Conservation (phyloP, 2,888 invertebrate species). For the Eupeodes luniger region DNA sequence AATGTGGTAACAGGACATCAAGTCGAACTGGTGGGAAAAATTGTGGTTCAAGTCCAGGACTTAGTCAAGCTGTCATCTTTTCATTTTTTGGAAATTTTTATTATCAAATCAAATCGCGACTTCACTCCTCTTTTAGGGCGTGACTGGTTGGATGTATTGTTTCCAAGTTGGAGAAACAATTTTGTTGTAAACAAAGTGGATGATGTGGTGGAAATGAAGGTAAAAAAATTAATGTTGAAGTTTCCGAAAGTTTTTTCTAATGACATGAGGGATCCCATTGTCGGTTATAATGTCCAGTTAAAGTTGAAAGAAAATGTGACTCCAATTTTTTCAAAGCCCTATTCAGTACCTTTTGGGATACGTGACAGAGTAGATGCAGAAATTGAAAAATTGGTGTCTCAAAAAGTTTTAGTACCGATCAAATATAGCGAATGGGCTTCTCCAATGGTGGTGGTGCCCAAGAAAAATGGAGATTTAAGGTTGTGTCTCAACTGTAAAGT, state of each 20-base stretch:
- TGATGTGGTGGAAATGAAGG: slow-evolving; percentile 37
- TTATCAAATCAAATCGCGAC: too few relatives aligned
- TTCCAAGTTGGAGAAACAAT: slow-evolving; percentile 27
- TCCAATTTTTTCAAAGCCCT: slow-evolving; percentile 53
- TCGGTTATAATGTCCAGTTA: slow-evolving; percentile 22
- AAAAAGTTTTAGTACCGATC: slow-evolving; percentile 29
- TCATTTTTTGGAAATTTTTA: too few relatives aligned
- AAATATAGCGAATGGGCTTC: slow-evolving; percentile 14
- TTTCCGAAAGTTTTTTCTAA: slow-evolving; percentile 47
- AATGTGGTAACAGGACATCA: too few relatives aligned
- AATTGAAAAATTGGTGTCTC: slow-evolving; percentile 27
- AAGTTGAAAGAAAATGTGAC: slow-evolving; percentile 28
- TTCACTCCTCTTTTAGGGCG: too few relatives aligned
- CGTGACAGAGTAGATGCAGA: slow-evolving; percentile 32
- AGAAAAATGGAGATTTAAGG: slow-evolving; percentile 29
- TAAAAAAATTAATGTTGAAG: slow-evolving; percentile 9
- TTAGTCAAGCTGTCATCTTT: too few relatives aligned
- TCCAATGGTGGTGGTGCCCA: slow-evolving; percentile 22
- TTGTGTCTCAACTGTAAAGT: slow-evolving; percentile 55
- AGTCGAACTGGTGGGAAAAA: too few relatives aligned
- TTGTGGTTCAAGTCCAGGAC: too few relatives aligned
- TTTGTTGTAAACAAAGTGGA: slow-evolving; percentile 37
- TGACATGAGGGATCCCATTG: slow-evolving; percentile 17
- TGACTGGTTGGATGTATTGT: too few relatives aligned
- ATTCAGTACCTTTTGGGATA: slow-evolving; percentile 47